Evolutionary conservation across 2,113 vertebrate genomes (phyloP).

Genomic region (Chelonoidis abingdonii): DNA sequence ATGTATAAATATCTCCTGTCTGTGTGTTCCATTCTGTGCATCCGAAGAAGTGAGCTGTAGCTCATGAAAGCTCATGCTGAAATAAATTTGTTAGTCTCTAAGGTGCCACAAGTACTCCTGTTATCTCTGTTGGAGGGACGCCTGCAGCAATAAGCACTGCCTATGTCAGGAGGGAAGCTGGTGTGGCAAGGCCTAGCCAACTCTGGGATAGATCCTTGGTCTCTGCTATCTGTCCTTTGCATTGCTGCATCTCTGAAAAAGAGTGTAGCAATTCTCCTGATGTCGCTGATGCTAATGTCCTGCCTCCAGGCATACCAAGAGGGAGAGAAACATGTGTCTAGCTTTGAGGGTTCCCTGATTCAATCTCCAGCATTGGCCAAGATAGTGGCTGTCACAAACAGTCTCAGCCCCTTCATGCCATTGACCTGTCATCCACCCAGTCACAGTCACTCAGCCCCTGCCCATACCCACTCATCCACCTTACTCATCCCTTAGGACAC

Average conservation of each 20-base stretch:
- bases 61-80: too few relatives aligned
- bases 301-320: background rate
- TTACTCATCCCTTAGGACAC: background rate
- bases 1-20: too few relatives aligned
- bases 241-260: background rate
- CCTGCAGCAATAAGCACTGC: background rate
- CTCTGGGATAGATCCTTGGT: accelerated
- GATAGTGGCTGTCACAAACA: background rate
- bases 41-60: too few relatives aligned
- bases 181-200: accelerated
- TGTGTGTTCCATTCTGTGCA: too few relatives aligned
- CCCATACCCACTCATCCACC: background rate
- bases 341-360: background rate
- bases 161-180: background rate
- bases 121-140: background rate
- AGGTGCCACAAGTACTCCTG: too few relatives aligned
- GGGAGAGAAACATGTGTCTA: background rate
- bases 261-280: background rate
- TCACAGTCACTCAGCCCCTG: background rate
- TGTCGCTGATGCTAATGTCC: background rate
- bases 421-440: background rate
- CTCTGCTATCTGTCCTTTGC: background rate
- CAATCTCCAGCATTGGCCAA: background rate
- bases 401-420: background rate
- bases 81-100: too few relatives aligned